Evolutionary conservation across 2,888 invertebrate species (phyloP).

Genomic region (Perizoma affinitatum): DNA sequence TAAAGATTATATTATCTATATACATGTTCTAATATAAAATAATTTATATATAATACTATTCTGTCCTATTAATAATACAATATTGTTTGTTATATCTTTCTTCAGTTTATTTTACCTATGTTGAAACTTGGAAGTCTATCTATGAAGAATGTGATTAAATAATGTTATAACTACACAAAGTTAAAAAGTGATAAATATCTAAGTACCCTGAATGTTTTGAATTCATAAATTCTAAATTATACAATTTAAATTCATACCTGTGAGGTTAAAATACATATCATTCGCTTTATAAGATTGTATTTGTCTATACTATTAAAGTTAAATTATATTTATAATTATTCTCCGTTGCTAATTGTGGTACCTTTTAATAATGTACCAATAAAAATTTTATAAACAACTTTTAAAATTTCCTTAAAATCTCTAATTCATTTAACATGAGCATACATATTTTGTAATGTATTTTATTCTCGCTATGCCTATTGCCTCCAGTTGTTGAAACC

Average conservation of each 20-base stretch:
- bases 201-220: conserved; percentile 52
- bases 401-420: conserved; percentile 36
- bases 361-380: conserved; percentile 36
- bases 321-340: conserved; percentile 52
- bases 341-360: conserved; percentile 54
- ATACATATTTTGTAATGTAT: conserved; percentile 38
- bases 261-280: conserved; percentile 81
- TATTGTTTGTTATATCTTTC: conserved; percentile 15
- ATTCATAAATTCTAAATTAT: conserved; percentile 23
- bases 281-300: conserved; percentile 80
- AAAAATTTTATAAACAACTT: conserved; percentile 37
- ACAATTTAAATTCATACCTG: conserved; percentile 49
- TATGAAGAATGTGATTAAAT: too few relatives aligned
- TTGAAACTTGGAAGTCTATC: conserved; percentile 41
- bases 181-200: conserved; percentile 40
- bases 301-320: conserved; percentile 58
- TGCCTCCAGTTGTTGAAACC: conserved; percentile 23
- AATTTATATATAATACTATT: too few relatives aligned
- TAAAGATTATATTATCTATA: conserved; percentile 17
- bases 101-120: conserved; percentile 33
- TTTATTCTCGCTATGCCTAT: conserved; percentile 34
- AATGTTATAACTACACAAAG: conserved; percentile 47
- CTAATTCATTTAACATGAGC: conserved; percentile 37
- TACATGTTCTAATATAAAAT: conserved; percentile 1
- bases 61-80: conserved; percentile 22